Evolutionary conservation across 2,797 vertebrate species (phyloP).

Genomic region (Yasuhikotakia modesta): DNA sequence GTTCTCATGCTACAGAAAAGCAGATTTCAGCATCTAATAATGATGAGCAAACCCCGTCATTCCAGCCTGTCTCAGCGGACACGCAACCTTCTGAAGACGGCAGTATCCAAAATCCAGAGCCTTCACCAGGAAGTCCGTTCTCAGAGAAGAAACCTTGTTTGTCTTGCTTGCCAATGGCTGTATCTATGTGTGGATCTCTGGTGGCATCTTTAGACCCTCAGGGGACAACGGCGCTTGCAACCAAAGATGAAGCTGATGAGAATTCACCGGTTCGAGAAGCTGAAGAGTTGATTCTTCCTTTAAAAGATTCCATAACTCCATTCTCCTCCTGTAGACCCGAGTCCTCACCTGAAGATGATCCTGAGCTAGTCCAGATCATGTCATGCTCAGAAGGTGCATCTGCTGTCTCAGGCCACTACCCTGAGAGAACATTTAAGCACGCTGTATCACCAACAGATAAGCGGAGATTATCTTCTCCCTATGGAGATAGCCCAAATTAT

Average conservation of each 20-base stretch:
- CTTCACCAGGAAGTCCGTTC: slow-evolving; percentile 40
- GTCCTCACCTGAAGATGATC: slow-evolving; percentile 49
- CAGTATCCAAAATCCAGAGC: background rate
- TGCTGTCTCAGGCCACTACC: slow-evolving; percentile 25
- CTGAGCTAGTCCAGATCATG: slow-evolving; percentile 50
- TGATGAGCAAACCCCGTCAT: slow-evolving; percentile 18
- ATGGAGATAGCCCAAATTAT: slow-evolving; percentile 69
- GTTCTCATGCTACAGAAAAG: slow-evolving; percentile 9
- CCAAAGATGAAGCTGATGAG: slow-evolving; percentile 55
- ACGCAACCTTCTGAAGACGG: slow-evolving; percentile 3
- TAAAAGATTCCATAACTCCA: slow-evolving; percentile 14
- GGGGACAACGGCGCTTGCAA: slow-evolving; percentile 59
- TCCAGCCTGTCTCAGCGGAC: slow-evolving; percentile 29
- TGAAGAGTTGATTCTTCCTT: slow-evolving; percentile 16
- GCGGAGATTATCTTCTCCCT: slow-evolving; percentile 41
- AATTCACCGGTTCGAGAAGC: slow-evolving; percentile 37
- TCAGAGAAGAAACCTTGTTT: slow-evolving; percentile 67
- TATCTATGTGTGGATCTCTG: slow-evolving; percentile 78
- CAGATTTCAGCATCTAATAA: background rate
- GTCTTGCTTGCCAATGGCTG: slow-evolving; percentile 78
- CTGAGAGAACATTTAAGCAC: slow-evolving; percentile 49
- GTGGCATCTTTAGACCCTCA: slow-evolving; percentile 60
- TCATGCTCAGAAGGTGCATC: slow-evolving; percentile 36
- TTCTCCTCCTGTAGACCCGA: slow-evolving; percentile 32
- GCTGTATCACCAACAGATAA: slow-evolving; percentile 60